phyloP scores from a whole-genome alignment of 2,797 vertebrate genomes.

The Pantherophis vulpinus region DNA sequence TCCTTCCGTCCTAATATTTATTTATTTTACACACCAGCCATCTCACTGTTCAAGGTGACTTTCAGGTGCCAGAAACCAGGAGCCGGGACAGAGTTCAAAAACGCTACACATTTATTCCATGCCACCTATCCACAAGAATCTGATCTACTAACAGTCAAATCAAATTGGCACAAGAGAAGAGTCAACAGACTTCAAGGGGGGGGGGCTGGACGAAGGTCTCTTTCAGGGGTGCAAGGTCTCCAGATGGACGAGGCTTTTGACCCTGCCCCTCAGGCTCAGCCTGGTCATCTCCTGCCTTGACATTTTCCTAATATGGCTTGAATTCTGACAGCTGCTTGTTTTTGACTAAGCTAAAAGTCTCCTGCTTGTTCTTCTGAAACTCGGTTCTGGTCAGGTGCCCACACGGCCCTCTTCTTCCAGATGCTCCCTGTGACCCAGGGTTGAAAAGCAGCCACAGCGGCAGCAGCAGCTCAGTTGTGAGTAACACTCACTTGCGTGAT shows the following conservation, averaged over 20 bases:
- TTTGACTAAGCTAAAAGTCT: not conserved
- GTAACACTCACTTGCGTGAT: not conserved
- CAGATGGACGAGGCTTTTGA: no score
- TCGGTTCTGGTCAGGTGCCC: not conserved
- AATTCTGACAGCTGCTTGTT: not conserved
- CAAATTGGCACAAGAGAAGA: not conserved
- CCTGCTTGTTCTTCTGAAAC: not conserved
- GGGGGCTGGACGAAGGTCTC: not conserved
- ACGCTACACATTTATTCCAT: rapidly evolving
- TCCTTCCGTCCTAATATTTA: no score
- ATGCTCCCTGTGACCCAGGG: not conserved
- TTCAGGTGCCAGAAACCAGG: not conserved
- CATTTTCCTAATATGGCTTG: not conserved
- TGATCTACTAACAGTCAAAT: not conserved
- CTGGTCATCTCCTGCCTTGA: no score
- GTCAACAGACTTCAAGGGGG: not conserved
- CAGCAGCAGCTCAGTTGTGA: not conserved
- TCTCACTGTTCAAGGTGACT: no score
- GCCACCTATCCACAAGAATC: not conserved
- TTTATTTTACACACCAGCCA: not conserved
- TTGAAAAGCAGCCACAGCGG: not conserved
- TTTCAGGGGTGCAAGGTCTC: no score
- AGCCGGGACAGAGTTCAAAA: not conserved
- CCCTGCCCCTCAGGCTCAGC: no score
- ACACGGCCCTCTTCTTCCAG: not conserved